Base-by-base conservation (phyloP, 2,797 vertebrate genomes). In the Anguilla marmorata region DNA sequence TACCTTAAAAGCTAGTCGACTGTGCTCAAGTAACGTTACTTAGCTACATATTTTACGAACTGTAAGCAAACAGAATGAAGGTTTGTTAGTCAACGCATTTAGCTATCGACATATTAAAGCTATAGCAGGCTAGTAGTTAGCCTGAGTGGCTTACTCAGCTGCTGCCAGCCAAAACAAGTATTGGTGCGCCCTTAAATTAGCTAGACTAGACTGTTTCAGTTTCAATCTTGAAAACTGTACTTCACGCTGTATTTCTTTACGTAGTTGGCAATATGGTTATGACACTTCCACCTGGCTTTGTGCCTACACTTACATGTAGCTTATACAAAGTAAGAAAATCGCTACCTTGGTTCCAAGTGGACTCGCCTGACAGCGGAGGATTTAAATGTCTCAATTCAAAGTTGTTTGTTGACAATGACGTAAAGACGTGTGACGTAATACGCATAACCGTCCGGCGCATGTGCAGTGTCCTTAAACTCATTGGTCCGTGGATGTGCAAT, bases 361-460 rank as follows among this genome's bases (percentile, higher is more conserved):
- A 56, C 19, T 41, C 37, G 19, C 56, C 3, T 86, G 90, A 93
- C 94, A 93, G 93, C 90, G 88, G 88, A 88, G 60, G 0, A 54
- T 95, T 96, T 95, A 95, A 96, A 93, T 88, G 90, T 83, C 90
- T 52, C 79, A 0, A 45, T 88, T 87, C 56, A 69, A 72, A 87
- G 50, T 1, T 91, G 92, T 94, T 95, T 95, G 93, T 93, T 89
- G 90, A 86, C 91, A 80, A 2, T 66, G 86, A 89, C 92, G 93
- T 12, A 52, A 58, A 58, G 14, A 58, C 56, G 56, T 94, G 88
- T 89, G 21, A 2, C 33, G 63, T 27, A 9, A 45, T 21, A 87
- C 12, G 45, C 82, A 58, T 83, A 0, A 6, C 27, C 0, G 0
- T 0, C 0, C 2, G 1, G 92, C 94, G 94, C 95, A 95, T 95